Base-by-base conservation (phyloP, 2,888 invertebrate genomes). In the Drosophila paramelanica region DNA sequence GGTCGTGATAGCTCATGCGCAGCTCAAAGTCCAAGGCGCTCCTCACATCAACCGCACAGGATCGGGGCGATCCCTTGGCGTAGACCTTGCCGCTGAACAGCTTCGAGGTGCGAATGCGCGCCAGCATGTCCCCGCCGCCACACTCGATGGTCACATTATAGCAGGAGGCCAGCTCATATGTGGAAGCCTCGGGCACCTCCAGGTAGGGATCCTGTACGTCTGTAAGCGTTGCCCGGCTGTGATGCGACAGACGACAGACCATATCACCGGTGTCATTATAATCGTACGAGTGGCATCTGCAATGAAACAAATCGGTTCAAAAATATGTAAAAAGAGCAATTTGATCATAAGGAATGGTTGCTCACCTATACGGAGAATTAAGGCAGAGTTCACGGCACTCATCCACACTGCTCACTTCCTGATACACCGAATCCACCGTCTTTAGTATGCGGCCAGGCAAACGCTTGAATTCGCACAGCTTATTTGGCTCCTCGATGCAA, bases 81-180 rank as follows among this genome's bases (percentile, higher is more conserved):
- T 85, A 85, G 11, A 85, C 85, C 43, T 85, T 85, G 53, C 85
- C 85, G 10, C 73, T 85, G 93, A 98, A 98, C 66, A 98, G 93
- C 92, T 97, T 97, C 77, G 96, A 97, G 60, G 98, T 98, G 92
- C 97, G 96, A 90, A 98, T 97, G 79, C 96, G 95, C 39, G 98
- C 97, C 66, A 98, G 95, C 98, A 98, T 98, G 92, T 98, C 97
- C 57, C 97, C 96, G 31, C 97, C 95, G 60, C 97, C 95, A 91
- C 98, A 98, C 92, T 98, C 97, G 90, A 98, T 97, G 82, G 96
- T 97, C 50, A 98, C 97, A 93, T 98, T 98, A 94, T 98, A 98
- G 92, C 98, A 98, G 25, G 98, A 97, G 81, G 97, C 96, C 78
- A 98, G 93, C 93, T 98, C 98, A 93, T 97, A 98, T 13, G 98